phyloP scores from a whole-genome alignment of 2,888 invertebrate species.

The Mimumesa dahlbomi region DNA sequence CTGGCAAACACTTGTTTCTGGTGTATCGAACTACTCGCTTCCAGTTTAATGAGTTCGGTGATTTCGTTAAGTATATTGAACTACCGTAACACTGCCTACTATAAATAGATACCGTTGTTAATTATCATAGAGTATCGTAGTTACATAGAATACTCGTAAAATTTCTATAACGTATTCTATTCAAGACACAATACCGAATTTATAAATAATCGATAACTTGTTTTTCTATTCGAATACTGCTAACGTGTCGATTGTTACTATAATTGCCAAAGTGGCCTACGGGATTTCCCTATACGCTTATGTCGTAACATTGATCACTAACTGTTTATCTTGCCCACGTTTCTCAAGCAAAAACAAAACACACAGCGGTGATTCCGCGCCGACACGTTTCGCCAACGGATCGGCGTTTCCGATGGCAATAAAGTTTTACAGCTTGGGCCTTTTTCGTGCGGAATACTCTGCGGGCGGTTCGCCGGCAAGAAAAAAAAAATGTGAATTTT shows the following conservation, averaged over 20 bases:
- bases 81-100: neutral
- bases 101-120: constrained; percentile 10
- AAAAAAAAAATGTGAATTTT: neutral
- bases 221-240: constrained; percentile 4
- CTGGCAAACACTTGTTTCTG: neutral
- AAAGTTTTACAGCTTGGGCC: constrained; percentile 15
- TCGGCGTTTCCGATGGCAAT: neutral
- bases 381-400: constrained; percentile 22
- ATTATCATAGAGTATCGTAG: neutral
- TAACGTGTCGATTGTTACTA: constrained; percentile 10
- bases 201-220: neutral
- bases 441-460: neutral
- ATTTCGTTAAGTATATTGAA: neutral
- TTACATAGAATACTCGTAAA: neutral
- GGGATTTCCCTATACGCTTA: constrained; percentile 4
- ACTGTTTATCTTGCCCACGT: constrained; percentile 3
- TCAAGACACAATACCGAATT: neutral
- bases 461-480: neutral
- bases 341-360: constrained; percentile 19
- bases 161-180: neutral
- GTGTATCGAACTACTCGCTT: neutral
- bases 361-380: constrained; percentile 4
- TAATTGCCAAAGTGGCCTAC: constrained; percentile 1
- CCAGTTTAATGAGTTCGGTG: neutral
- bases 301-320: constrained; percentile 24